Conservation (phyloP, 2,797 vertebrate species). For the Scolopax rusticola region DNA sequence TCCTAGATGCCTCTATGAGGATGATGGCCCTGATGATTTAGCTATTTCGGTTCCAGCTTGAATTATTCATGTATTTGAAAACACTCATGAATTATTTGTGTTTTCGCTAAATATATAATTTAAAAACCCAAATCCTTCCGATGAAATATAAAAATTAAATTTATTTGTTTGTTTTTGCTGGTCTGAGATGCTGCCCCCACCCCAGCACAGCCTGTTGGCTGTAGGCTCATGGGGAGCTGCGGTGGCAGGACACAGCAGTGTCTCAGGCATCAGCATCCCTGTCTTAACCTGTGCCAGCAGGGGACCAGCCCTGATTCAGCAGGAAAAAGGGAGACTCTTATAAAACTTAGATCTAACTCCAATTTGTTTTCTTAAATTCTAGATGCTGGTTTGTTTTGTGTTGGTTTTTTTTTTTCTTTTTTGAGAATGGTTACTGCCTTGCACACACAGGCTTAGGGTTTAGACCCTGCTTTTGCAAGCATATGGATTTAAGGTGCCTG, state of each 20-base stretch:
- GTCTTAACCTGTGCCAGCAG: not conserved
- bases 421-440: not conserved
- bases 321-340: not conserved
- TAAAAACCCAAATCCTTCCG: slow-evolving; percentile 35
- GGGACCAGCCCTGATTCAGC: not conserved
- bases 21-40: slow-evolving; percentile 71
- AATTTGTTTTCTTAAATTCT: not conserved
- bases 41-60: slow-evolving; percentile 66
- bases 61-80: slow-evolving; percentile 74
- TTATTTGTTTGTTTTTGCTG: slow-evolving; percentile 9
- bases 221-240: rapidly evolving
- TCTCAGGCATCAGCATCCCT: not conserved
- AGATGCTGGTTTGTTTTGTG: not conserved
- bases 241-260: not conserved
- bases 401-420: not conserved
- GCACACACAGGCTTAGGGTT: not conserved
- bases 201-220: not conserved
- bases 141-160: not conserved
- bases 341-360: not conserved
- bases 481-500: not conserved
- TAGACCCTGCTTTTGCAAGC: not conserved
- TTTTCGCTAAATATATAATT: slow-evolving; percentile 74
- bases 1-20: slow-evolving; percentile 37
- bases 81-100: slow-evolving; percentile 74
- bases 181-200: not conserved